Evolutionary conservation across 2,888 invertebrate genomes (phyloP).

Genomic region (Prosapia bicincta): DNA sequence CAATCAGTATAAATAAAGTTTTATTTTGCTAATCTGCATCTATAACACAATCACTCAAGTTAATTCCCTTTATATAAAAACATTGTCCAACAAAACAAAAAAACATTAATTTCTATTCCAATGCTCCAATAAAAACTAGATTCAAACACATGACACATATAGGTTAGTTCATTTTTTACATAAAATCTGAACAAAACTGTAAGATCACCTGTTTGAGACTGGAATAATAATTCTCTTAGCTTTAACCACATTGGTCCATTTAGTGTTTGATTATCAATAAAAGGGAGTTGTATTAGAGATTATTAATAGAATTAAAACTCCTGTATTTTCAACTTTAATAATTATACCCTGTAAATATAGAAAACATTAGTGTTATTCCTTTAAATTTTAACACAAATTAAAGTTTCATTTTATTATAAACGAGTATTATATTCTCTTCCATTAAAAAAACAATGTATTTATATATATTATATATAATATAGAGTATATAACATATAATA

Average conservation of each 20-base stretch:
- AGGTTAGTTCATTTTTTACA: neutral
- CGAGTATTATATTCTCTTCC: neutral
- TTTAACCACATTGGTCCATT: constrained; percentile 27
- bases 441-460: neutral
- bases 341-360: constrained; percentile 38
- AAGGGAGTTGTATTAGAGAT: constrained; percentile 11
- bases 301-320: constrained; percentile 32
- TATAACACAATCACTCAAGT: too few relatives aligned
- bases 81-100: neutral
- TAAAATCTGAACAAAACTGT: neutral
- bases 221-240: constrained; percentile 14
- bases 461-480: neutral
- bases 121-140: neutral
- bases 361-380: constrained; percentile 32
- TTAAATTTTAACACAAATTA: neutral
- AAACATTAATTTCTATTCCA: neutral
- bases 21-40: too few relatives aligned
- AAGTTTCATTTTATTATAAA: neutral
- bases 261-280: constrained; percentile 17
- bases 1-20: too few relatives aligned
- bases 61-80: neutral
- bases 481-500: neutral
- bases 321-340: constrained; percentile 35
- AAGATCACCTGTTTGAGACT: constrained; percentile 11
- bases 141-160: neutral